Conservation (phyloP, 2,113 vertebrate genomes). For the Lontra canadensis region DNA sequence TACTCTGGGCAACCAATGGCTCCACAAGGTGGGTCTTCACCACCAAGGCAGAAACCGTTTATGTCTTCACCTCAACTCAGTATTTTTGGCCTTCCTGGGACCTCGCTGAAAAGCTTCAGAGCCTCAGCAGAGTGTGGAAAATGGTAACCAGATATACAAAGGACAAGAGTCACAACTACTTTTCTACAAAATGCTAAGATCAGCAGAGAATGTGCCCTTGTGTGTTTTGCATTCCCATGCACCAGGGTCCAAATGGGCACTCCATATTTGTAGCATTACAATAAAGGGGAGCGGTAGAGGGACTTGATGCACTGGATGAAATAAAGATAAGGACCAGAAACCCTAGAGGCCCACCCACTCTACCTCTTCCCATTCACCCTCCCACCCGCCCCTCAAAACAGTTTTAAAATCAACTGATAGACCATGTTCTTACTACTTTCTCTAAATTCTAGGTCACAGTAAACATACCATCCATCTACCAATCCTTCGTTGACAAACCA, state of each 20-base stretch:
- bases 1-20: background rate
- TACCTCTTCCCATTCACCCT: background rate
- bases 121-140: background rate
- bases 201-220: background rate
- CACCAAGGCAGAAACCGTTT: background rate
- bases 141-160: background rate
- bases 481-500: slow-evolving; percentile 99
- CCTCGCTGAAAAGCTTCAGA: background rate
- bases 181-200: background rate
- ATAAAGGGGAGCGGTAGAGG: background rate
- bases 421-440: background rate
- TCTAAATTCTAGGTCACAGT: background rate
- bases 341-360: background rate
- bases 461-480: slow-evolving; percentile 97
- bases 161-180: background rate
- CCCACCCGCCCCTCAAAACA: background rate
- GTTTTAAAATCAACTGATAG: background rate
- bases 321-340: background rate
- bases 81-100: background rate
- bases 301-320: background rate
- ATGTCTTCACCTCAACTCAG: background rate
- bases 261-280: background rate
- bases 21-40: background rate
- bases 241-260: background rate
- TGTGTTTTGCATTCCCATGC: background rate